These are phyloP conservation scores for Tuta absoluta DNA, from an alignment of 2,888 invertebrate genomes.

Conservation along the genomic window DNA sequence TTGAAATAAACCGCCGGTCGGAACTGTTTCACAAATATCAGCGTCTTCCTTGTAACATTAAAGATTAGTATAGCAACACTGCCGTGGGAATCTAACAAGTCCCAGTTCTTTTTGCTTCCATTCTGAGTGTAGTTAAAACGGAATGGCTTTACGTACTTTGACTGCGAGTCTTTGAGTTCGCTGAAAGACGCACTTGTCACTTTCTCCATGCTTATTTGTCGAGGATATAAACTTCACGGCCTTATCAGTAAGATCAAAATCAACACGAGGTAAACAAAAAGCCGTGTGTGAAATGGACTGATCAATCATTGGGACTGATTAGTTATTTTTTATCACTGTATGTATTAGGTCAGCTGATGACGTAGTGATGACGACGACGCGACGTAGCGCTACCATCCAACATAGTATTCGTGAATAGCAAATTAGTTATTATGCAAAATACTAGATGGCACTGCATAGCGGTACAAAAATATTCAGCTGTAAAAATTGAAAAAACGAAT, in stretches of 20 bases:
- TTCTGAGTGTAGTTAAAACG: slow-evolving; percentile 88
- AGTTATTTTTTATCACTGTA: not conserved
- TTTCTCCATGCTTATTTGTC: slow-evolving; percentile 70
- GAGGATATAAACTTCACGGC: too few relatives aligned
- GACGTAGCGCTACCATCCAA: not conserved
- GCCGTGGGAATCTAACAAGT: slow-evolving; percentile 90
- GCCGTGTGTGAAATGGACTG: not conserved
- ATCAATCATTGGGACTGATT: not conserved
- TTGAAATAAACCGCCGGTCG: slow-evolving; percentile 93
- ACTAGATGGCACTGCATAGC: not conserved
- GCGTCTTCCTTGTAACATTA: slow-evolving; percentile 87
- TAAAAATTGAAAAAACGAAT: too few relatives aligned
- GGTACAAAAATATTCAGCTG: too few relatives aligned
- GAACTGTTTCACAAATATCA: slow-evolving; percentile 95
- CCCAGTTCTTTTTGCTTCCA: slow-evolving; percentile 89
- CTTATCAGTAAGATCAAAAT: not conserved
- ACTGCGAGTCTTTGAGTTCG: slow-evolving; percentile 85
- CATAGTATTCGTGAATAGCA: not conserved
- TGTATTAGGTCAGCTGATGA: not conserved
- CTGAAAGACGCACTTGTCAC: slow-evolving; percentile 70
- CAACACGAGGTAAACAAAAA: not conserved
- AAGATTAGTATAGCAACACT: slow-evolving; percentile 93
- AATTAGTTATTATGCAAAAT: not conserved
- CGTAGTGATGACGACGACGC: not conserved
- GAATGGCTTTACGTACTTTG: slow-evolving; percentile 88